Base-by-base conservation (phyloP, 2,797 vertebrate genomes). In the Sparus aurata region DNA sequence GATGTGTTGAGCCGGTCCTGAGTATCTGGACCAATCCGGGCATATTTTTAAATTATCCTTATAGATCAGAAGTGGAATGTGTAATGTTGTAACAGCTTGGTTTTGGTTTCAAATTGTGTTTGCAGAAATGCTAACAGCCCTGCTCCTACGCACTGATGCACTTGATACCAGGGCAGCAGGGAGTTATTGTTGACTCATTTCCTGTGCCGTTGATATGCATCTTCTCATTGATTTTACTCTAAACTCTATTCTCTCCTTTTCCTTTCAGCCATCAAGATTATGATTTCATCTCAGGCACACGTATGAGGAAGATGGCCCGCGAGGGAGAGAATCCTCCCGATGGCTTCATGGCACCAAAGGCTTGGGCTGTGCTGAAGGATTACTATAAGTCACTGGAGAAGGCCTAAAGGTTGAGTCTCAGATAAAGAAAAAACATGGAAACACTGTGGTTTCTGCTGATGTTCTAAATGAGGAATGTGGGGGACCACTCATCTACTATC, bases 221-320 rank as follows among this genome's bases (percentile, higher is more conserved):
- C 60, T 77, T 53, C 63, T 47, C 49, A 69, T 59, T 83, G 52
- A 85, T 77, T 83, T 85, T 45, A 30, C 66, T 82, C 20, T 75
- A 62, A 45, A 54, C 49, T 27, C 25, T 9, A 63, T 11, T 41
- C 9, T 5, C 10, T 45, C 12, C 2, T 13, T 15, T 12, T 2
- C 18, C 25, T 22, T 84, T 49, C 94, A 99, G 98, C 91, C 96
- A 97, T 20, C 96, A 97, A 95, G 98, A 99, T 91, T 99, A 96
- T 72, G 97, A 99, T 55, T 99, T 99, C 92, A 99, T 99, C 94
- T 99, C 98, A 4, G 98, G 98, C 89, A 99, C 98, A 23, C 96
- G 98, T 62, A 99, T 99, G 98, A 97, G 98, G 63, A 98, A 93
- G 91, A 96, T 99, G 95, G 98, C 98, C 72, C 97, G 97, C 0